These are phyloP conservation scores for Sinelater perroti DNA, from an alignment of 2,888 invertebrate genomes.

Conservation along the genomic window DNA sequence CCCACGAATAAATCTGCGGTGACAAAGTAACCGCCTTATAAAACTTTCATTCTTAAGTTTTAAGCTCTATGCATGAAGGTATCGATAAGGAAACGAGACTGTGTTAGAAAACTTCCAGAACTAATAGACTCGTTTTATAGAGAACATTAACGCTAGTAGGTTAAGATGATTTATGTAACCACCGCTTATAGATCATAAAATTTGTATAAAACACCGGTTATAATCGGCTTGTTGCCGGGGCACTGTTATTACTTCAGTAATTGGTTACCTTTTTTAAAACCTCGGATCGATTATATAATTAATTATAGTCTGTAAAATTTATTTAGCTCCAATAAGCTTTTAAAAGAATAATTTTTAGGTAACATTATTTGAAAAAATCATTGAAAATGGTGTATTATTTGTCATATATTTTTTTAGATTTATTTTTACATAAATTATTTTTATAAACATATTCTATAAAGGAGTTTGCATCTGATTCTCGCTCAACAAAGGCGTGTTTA, in stretches of 20 bases:
- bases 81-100: constrained; percentile 10
- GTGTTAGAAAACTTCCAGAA: constrained; percentile 10
- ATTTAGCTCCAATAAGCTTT: no score
- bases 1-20: not conserved
- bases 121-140: constrained; percentile 18
- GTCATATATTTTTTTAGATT: no score
- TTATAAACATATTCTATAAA: no score
- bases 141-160: constrained; percentile 3
- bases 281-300: no score
- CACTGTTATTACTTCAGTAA: constrained; percentile 1
- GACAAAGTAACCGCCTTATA: constrained; percentile 11
- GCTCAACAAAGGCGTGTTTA: no score
- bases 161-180: constrained; percentile 16
- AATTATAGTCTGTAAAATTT: no score
- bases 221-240: constrained; percentile 10
- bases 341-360: no score
- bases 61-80: constrained; percentile 17
- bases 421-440: no score
- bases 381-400: no score
- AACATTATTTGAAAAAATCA: no score
- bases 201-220: not conserved
- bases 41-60: constrained; percentile 8
- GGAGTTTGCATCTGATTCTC: no score
- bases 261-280: not conserved
- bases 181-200: constrained; percentile 10